Conservation (phyloP, 2,113 vertebrate genomes). For the Tiliqua scincoides region DNA sequence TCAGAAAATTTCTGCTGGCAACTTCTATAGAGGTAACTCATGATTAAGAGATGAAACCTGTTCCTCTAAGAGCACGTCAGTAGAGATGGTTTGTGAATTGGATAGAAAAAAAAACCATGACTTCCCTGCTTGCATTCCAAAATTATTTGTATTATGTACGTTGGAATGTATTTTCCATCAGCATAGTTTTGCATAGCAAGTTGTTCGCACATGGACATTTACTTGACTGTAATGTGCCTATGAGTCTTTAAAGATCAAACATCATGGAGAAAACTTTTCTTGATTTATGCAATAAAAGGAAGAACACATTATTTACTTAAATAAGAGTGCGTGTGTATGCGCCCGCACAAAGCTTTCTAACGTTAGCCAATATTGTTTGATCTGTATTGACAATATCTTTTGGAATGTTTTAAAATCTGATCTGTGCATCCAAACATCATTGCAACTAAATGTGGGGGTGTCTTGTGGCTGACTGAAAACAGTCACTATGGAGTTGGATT, state of each 20-base stretch:
- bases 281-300: too few species aligned
- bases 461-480: not conserved
- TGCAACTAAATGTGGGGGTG: not conserved
- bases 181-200: not conserved
- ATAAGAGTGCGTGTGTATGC: not conserved
- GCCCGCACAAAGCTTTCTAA: not conserved
- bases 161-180: not conserved
- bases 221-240: not conserved
- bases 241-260: not conserved
- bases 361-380: not conserved
- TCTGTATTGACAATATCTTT: not conserved
- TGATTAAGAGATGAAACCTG: not conserved
- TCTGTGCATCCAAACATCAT: not conserved
- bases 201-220: not conserved
- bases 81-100: not conserved
- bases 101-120: not conserved
- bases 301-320: not conserved
- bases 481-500: not conserved
- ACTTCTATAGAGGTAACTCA: not conserved
- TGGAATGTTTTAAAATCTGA: not conserved
- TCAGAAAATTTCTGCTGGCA: not conserved
- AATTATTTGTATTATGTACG: not conserved
- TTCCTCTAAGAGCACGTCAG: not conserved
- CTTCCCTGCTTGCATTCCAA: too few species aligned
- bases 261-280: not conserved